Evolutionary conservation across 2,888 invertebrate genomes (phyloP).

Genomic region (Noctua comes): DNA sequence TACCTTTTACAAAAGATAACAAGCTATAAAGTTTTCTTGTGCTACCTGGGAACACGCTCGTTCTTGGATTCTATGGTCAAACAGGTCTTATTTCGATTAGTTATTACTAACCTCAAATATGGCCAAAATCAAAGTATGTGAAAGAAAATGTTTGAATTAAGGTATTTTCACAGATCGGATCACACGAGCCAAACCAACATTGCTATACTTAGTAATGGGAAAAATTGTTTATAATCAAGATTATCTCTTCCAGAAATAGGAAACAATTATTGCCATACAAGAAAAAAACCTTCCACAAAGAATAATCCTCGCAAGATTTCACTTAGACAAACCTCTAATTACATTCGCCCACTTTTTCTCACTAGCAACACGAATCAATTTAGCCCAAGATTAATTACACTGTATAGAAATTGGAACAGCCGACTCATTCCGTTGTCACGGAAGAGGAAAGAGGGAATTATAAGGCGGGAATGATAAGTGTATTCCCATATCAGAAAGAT

Average conservation of each 20-base stretch:
- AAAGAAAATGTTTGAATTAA: not conserved
- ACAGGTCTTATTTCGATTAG: not conserved
- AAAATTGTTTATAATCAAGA: not conserved
- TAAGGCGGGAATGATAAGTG: slow-evolving; percentile 62
- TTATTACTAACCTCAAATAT: not conserved
- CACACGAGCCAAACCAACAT: not conserved
- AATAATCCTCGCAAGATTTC: slow-evolving; percentile 34
- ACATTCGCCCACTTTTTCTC: slow-evolving; percentile 52
- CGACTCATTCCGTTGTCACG: slow-evolving; percentile 55
- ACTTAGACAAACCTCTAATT: slow-evolving; percentile 48
- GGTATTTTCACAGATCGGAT: not conserved
- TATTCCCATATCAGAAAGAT: slow-evolving; percentile 58
- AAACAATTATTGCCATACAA: not conserved
- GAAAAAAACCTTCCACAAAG: not conserved
- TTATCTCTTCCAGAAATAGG: not conserved
- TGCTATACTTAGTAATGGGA: not conserved
- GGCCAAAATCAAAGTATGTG: not conserved
- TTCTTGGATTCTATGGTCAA: not conserved
- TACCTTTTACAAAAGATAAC: not conserved
- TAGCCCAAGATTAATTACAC: slow-evolving; percentile 66
- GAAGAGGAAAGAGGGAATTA: slow-evolving; percentile 52
- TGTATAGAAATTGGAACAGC: slow-evolving; percentile 57
- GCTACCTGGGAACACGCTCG: not conserved
- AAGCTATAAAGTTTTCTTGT: not conserved
- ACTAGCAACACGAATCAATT: slow-evolving; percentile 62